Percentiles rank a stretch among this genome's conserved stretches.
Conservation (phyloP, 2,113 vertebrate species). For the Amphilophus citrinellus region DNA sequence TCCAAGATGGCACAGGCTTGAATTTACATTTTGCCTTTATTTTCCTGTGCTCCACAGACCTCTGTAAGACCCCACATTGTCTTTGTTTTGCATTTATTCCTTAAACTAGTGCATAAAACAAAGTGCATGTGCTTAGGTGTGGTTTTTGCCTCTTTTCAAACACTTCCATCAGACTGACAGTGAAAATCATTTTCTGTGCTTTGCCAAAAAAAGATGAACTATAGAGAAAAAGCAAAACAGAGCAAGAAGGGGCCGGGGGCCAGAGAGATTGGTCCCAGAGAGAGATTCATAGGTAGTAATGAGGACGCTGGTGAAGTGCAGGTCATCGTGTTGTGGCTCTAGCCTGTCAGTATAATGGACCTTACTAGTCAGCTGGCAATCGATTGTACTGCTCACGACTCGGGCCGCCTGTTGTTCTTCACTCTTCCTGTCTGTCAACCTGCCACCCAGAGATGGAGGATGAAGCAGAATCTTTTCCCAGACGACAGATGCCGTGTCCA, state of each 20-base stretch:
- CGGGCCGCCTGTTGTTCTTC: constrained; percentile 71
- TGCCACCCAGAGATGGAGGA: constrained; percentile 69
- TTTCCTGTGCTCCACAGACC: constrained; percentile 7
- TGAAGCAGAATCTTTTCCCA: constrained; percentile 57
- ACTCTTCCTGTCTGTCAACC: constrained; percentile 70
- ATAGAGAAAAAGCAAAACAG: constrained; percentile 9
- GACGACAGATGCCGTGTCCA: constrained; percentile 62
- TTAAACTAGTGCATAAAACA: background rate
- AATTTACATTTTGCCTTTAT: constrained; percentile 24
- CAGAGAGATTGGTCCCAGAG: constrained; percentile 65
- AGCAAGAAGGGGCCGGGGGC: constrained; percentile 9
- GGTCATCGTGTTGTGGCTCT: constrained; percentile 65
- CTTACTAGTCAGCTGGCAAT: constrained; percentile 71
- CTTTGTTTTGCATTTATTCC: constrained; percentile 38
- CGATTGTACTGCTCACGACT: constrained; percentile 64
- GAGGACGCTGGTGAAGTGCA: constrained; percentile 66
- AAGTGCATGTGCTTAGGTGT: constrained; percentile 29
- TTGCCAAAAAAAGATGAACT: constrained; percentile 26
- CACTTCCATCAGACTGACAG: constrained; percentile 45
- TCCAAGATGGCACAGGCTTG: constrained; percentile 14
- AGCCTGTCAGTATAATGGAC: constrained; percentile 75
- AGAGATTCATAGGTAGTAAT: constrained; percentile 75
- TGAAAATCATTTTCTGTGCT: constrained; percentile 43
- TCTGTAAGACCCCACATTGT: background rate
- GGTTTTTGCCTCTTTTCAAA: constrained; percentile 46